phyloP scores from a whole-genome alignment of 1,140 invertebrate genomes.

The Drosophila kepulauana region DNA sequence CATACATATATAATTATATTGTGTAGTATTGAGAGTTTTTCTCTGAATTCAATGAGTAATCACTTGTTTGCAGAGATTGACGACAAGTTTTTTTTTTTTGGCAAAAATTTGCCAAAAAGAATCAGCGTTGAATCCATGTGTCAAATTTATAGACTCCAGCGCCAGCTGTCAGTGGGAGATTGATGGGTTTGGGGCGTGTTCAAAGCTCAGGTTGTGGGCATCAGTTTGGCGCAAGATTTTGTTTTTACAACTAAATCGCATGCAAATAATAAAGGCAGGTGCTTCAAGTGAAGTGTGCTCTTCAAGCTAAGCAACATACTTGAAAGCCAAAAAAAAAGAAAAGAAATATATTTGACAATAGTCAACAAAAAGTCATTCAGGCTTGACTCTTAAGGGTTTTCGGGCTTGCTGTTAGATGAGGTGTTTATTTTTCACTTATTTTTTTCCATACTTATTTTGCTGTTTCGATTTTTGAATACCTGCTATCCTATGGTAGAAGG shows the following conservation, averaged over 20 bases:
- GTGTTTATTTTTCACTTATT: slow-evolving; percentile 7
- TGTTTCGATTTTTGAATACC: too few species aligned
- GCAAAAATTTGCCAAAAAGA: not conserved
- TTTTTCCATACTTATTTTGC: too few species aligned
- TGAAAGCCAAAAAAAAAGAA: slow-evolving; percentile 20
- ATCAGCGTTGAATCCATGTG: not conserved
- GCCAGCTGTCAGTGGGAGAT: slow-evolving; percentile 1
- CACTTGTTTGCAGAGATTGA: not conserved
- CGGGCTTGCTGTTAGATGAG: not conserved
- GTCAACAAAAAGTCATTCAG: slow-evolving; percentile 65
- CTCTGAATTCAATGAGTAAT: not conserved
- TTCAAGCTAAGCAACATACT: slow-evolving; percentile 40
- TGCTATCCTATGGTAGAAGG: too few species aligned
- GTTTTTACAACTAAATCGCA: slow-evolving; percentile 72
- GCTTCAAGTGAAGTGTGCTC: slow-evolving; percentile 36
- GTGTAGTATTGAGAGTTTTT: not conserved
- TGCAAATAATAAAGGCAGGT: slow-evolving; percentile 56
- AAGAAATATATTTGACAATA: slow-evolving; percentile 57
- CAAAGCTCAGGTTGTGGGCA: not conserved
- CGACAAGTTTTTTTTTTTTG: too few species aligned
- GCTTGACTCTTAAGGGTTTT: slow-evolving; percentile 48
- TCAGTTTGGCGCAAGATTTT: slow-evolving; percentile 11
- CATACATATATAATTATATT: not conserved
- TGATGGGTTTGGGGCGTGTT: slow-evolving; percentile 16
- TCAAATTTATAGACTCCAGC: not conserved